Evolutionary conservation across 1,140 invertebrate species (phyloP), one percentile per base, ranked within the genome.

Genomic region (Teleopsis dalmanni): DNA sequence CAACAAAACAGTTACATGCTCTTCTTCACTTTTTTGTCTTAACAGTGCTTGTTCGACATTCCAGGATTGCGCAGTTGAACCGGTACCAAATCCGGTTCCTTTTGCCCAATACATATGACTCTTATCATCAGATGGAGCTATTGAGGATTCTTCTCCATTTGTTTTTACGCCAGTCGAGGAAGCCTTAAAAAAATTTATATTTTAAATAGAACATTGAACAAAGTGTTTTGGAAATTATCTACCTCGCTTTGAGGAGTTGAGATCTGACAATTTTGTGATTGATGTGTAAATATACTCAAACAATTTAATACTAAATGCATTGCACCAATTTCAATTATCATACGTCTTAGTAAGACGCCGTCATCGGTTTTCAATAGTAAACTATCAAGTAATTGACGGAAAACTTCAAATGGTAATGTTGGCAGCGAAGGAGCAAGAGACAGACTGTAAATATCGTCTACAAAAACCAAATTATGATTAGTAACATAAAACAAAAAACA

Each of bases 91-190:
- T 4, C 94, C 94, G 1, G 92, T 93, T 7, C 84, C 87, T 64
- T 95, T 95, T 0, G 92, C 93, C 92, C 92, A 97, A 71, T 95
- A 95, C 51, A 88, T 75, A 61, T 94, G 89, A 2, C 82, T 82
- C 55, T 91, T 89, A 48, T 89, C 85, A 58, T 87, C 83, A 21
- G 69, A 68, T 44, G 73, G 74, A 19, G 47, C 48, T 10, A 57
- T 33, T 38, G 53, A 47, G 23, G 45, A 47, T 19, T 27, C 54
- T 21, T 57, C 57, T 9, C 34, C 35, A 22, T 37, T 48, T 19
- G 55, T 29, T 23, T 48, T 52, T 22, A 52, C 38, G 21, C 53
- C 38, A n/a, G 50, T 11, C 14, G 34, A 13, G 48, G 57, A 14
- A 11, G 35, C 22, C 48, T 52, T n/a, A n/a, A n/a, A n/a, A n/a